Evolutionary conservation across 2,797 vertebrate species (phyloP), one percentile per base, ranked within the genome.

Genomic region (Aldrovandia affinis): DNA sequence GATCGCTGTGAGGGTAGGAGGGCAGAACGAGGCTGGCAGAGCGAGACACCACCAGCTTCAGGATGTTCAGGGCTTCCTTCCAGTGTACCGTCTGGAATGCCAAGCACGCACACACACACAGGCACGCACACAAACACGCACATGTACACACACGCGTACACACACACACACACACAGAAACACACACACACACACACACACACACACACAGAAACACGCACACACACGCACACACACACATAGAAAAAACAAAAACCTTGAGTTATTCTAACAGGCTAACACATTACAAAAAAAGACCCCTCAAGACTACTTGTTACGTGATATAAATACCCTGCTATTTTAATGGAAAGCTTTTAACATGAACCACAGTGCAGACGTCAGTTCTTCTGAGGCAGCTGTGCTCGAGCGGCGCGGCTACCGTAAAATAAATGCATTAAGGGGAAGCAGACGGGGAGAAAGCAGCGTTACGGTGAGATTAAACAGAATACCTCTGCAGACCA

Each of bases 41-140:
- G 80, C 98, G 97, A 7, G 97, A 99, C 22, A 99, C 98, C 12
- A 99, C 97, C 88, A 99, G 92, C 91, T 99, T 99, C 87, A 99
- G 88, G 89, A 99, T 98, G 90, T 98, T 99, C 87, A 99, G 89
- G 78, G 98, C 97, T 87, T 99, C 98, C 88, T 98, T 97, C 98
- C 98, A 99, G 90, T 99, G 98, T 68, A 96, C 86, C 1, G 97
- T 99, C 98, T 99, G 84, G 75, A 82, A 83, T 6, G 4, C 28
- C 8, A 68, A 1, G 63, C 2, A 83, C 9, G 82, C 8, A 14
- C 7, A 44, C 50, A 65, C 39, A 79, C 73, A 86, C 65, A 83
- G 25, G 81, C 2, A 85, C 54, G 81, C 25, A 78, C n/a, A 73
- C 14, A 39, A 20, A 28, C 12, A 84, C 22, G 65, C n/a, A 77